Conservation (phyloP, 2,113 vertebrate species). For the Donacobius atricapilla region DNA sequence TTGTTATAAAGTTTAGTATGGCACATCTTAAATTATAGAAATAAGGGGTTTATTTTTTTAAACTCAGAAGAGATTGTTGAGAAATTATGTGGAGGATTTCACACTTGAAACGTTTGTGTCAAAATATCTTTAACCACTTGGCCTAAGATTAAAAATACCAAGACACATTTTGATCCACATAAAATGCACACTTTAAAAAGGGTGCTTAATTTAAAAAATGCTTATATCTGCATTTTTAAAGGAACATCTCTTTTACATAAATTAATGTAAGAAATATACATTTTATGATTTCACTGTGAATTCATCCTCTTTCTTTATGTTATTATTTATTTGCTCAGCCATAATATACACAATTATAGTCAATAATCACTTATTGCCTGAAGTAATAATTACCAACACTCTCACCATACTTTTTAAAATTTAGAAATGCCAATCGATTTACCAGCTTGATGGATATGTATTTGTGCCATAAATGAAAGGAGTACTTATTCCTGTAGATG, state of each 20-base stretch:
- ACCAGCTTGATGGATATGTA: background rate
- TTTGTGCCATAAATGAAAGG: background rate
- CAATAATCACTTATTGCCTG: background rate
- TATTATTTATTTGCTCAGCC: background rate
- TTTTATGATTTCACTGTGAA: background rate
- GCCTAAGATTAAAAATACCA: conserved; percentile 54
- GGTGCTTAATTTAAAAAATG: conserved; percentile 13
- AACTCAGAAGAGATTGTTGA: conserved; percentile 6
- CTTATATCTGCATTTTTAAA: conserved; percentile 29
- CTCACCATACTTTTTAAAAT: background rate
- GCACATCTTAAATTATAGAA: background rate
- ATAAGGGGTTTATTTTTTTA: background rate
- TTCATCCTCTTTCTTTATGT: background rate
- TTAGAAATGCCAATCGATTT: background rate
- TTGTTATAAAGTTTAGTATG: background rate
- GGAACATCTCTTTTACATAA: background rate
- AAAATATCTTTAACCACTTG: conserved; percentile 64
- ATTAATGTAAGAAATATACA: background rate
- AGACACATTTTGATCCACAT: conserved; percentile 32
- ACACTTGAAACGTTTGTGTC: conserved; percentile 60
- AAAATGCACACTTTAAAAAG: conserved; percentile 30
- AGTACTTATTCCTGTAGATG: background rate
- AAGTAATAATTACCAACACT: background rate
- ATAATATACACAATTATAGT: background rate
- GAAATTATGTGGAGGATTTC: conserved; percentile 52